phyloP scores from a whole-genome alignment of 2,888 invertebrate genomes.

The Lysandra bellargus region DNA sequence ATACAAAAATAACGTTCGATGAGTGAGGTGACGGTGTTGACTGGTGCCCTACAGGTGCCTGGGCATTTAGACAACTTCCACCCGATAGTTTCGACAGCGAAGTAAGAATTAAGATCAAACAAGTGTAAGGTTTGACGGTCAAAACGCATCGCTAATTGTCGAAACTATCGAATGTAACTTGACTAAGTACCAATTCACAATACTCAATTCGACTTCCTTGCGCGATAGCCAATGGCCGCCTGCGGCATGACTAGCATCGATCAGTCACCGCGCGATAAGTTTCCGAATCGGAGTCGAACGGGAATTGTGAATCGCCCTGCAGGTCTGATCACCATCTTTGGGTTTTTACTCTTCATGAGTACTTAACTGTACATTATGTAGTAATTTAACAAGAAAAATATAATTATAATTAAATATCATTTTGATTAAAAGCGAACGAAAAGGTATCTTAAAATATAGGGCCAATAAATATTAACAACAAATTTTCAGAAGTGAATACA shows the following conservation, averaged over 20 bases:
- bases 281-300: neutral
- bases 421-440: neutral
- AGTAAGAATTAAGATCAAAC: no score
- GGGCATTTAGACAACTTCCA: neutral
- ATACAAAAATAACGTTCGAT: slow-evolving; percentile 46
- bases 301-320: neutral
- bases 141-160: neutral
- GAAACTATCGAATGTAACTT: neutral
- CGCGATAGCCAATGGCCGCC: neutral
- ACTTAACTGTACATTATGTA: neutral
- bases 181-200: neutral
- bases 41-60: neutral
- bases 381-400: neutral
- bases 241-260: neutral
- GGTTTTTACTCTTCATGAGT: neutral
- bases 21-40: slow-evolving; percentile 37
- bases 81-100: neutral
- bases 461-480: neutral
- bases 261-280: neutral
- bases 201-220: no score
- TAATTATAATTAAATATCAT: no score
- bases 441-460: neutral
- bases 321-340: neutral
- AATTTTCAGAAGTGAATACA: neutral
- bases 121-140: no score